Percentiles rank a stretch among this genome's conserved stretches.
Evolutionary conservation across 2,888 invertebrate genomes (phyloP).

Genomic region (Limnephilus auricula): DNA sequence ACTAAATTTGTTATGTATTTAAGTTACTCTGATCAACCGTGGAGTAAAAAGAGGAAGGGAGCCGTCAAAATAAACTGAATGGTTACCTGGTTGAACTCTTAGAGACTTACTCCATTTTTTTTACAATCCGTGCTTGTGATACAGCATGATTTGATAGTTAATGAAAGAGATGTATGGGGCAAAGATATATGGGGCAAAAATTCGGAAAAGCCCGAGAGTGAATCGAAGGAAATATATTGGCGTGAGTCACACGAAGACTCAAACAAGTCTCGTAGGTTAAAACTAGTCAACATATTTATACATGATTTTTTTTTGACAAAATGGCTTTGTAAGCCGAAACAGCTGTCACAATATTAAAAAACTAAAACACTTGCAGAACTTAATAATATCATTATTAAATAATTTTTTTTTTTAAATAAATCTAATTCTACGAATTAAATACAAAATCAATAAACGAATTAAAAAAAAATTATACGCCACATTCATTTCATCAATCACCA

Average conservation of each 20-base stretch:
- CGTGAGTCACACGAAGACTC: neutral
- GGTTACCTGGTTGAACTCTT: neutral
- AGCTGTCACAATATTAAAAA: too few species aligned
- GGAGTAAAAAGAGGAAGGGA: too few species aligned
- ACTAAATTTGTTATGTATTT: neutral
- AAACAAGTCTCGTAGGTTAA: conserved; percentile 36
- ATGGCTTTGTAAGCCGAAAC: too few species aligned
- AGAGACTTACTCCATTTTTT: neutral
- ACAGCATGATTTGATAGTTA: neutral
- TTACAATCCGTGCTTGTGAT: neutral
- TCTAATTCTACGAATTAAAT: too few species aligned
- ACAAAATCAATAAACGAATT: too few species aligned
- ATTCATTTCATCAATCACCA: conserved; percentile 13
- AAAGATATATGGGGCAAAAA: too few species aligned
- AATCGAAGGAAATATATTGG: neutral
- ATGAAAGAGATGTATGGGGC: neutral
- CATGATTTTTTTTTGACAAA: too few species aligned
- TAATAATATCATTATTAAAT: too few species aligned
- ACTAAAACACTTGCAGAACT: too few species aligned
- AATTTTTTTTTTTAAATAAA: too few species aligned
- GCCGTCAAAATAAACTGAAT: neutral
- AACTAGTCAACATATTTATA: too few species aligned
- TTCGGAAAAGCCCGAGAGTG: neutral
- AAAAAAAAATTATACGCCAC: too few species aligned
- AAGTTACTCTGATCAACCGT: neutral